Percentiles rank a stretch among this genome's conserved stretches.
These are phyloP conservation scores for Camponotus floridanus DNA, from an alignment of 1,140 invertebrate species.

Conservation along the genomic window DNA sequence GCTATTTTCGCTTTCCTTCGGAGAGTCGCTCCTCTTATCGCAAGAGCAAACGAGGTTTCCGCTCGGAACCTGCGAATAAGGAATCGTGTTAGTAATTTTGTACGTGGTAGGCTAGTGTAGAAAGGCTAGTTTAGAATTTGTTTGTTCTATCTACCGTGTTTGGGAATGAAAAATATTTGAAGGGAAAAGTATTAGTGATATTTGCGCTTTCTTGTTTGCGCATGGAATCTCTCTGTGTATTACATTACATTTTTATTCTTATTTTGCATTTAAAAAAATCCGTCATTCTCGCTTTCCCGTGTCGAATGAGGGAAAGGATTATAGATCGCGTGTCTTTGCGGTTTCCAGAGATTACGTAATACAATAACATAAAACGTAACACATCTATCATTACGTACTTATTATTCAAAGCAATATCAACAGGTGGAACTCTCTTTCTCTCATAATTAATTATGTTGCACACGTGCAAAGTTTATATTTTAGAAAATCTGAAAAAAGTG, in stretches of 20 bases:
- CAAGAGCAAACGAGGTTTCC: too few relatives aligned
- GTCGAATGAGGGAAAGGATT: neutral
- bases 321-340: conserved; percentile 22
- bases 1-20: neutral
- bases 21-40: neutral
- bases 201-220: conserved; percentile 29
- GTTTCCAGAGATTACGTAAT: conserved; percentile 22
- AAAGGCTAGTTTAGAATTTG: too few relatives aligned
- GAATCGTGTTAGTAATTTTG: too few relatives aligned
- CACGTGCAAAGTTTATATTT: too few relatives aligned
- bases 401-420: neutral
- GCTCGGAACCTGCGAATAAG: conserved; percentile 21
- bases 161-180: neutral
- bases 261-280: conserved; percentile 17
- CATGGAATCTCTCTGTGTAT: neutral
- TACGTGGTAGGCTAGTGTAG: too few relatives aligned
- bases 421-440: conserved; percentile 33
- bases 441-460: too few relatives aligned
- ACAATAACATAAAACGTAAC: conserved; percentile 15
- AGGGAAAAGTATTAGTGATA: neutral
- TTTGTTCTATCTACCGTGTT: too few relatives aligned
- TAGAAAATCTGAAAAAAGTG: neutral
- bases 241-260: neutral
- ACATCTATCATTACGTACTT: neutral
- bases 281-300: conserved; percentile 13